Evolutionary conservation across 2,113 vertebrate species (phyloP), one percentile per base, ranked within the genome.

Genomic region (Symphodus melops): DNA sequence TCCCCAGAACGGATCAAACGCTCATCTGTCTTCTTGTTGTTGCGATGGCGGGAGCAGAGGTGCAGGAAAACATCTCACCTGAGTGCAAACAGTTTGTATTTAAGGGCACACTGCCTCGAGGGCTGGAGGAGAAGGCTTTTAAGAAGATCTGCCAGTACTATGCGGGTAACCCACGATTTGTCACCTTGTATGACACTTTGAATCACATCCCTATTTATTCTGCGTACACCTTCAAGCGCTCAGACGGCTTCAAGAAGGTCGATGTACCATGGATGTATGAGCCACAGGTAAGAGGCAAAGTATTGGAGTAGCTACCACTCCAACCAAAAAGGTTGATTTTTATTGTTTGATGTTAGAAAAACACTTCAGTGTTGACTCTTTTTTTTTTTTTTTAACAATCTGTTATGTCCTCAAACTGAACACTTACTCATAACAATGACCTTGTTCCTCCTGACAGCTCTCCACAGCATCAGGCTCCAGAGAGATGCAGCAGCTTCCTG

Each of bases 191-290:
- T 3, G 89, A 92, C 72, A 82, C 76, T 20, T 42, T 77, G 54
- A 79, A 5, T 72, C 90, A 67, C 66, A 82, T 89, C 46, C 91
- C 90, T 0, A 68, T 92, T 42, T 92, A 91, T 20, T 91, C 91
- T 16, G 91, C 89, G 0, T 92, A 91, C 80, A 90, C 78, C 36
- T 91, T 92, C 77, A 91, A 91, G 55, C 88, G 86, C 55, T 91
- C 90, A 0, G 89, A 91, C 1, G 91, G 91, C 39, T 71, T 48
- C 66, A 89, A 89, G 66, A 87, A 76, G 73, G 83, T 72, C 0
- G 89, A 91, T 9, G 87, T 84, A 25, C 86, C 90, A 10, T 92
- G 91, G 90, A 92, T 92, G 91, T 91, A 84, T 52, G 91, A 92
- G 71, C 89, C 89, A 19, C 91, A 92, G 89, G 90, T 92, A 85